Evolutionary conservation across 2,888 invertebrate species (phyloP), one percentile per base, ranked within the genome.

Genomic region (Hydrotaea cyrtoneurina): DNA sequence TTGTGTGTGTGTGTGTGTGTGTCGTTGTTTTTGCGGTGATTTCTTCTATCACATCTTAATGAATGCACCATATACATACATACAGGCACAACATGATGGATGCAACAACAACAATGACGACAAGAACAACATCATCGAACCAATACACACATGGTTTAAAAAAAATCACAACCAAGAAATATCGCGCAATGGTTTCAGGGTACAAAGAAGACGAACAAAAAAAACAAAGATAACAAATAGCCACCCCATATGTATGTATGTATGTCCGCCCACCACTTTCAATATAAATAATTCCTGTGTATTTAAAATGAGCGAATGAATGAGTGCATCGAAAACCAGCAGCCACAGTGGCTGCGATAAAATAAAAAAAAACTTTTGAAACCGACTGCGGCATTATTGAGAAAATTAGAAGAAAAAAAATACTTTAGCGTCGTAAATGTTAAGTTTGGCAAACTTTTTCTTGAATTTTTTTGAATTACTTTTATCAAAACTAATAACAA

Each of bases 211-310:
- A 50, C 13, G n/a, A 31, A 31, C 31, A 31, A 31, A 2, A 31
- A 50, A 50, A 50, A 26, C 59, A 59, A 26, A 59, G 59, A 59
- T 26, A 59, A 59, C 59, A 59, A 26, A 59, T 26, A 23, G 15
- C 26, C 59, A 11, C 26, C 26, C 26, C 2, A 26, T 21, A 21
- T 26, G n/a, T 11, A 57, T 8, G 26, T 5, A 31, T 26, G 26
- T 59, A 23, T 59, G 26, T 21, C 59, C 59, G 59, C 59, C 59
- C 59, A 59, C 59, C 23, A 4, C 59, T 26, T 59, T 4, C 26
- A 59, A 11, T 5, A 26, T 26, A 23, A 11, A 57, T 59, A n/a
- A 4, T 50, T 50, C n/a, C n/a, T 39, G n/a, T 50, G 50, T 50
- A 50, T 50, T 50, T n/a, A n/a, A n/a, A 50, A 50, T 50, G 50